These are phyloP conservation scores for Thomomys bottae DNA, from an alignment of 2,113 vertebrate genomes.

Conservation along the genomic window DNA sequence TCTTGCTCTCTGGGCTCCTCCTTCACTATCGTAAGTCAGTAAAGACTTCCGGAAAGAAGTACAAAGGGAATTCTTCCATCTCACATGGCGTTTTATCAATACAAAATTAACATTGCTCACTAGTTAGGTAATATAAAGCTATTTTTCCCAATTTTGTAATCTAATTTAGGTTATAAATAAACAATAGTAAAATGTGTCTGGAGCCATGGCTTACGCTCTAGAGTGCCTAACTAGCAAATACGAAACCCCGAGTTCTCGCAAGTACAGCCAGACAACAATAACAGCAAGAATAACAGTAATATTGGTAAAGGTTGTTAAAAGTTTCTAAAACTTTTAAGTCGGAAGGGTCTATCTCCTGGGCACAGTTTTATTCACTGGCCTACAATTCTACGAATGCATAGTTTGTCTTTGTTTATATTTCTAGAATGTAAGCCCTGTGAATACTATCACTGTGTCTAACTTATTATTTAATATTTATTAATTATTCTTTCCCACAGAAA, in stretches of 20 bases:
- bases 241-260: no score
- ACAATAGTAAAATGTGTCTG: neutral
- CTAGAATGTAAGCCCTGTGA: neutral
- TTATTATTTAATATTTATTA: neutral
- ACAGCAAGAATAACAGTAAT: no score
- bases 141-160: neutral
- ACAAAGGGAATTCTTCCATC: neutral
- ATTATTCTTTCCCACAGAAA: neutral
- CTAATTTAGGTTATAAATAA: neutral
- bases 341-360: neutral
- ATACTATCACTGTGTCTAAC: neutral
- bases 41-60: neutral
- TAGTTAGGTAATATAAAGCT: neutral
- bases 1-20: neutral
- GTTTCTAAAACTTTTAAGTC: neutral
- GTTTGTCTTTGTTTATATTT: neutral
- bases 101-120: neutral
- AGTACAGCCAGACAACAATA: no score
- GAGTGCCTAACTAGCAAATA: no score
- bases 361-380: neutral
- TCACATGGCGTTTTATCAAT: neutral
- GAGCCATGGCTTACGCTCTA: no score
- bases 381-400: neutral
- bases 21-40: slow-evolving; percentile 54
- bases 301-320: neutral